Evolutionary conservation across 2,797 vertebrate genomes (phyloP).

Genomic region (Squalus acanthias): DNA sequence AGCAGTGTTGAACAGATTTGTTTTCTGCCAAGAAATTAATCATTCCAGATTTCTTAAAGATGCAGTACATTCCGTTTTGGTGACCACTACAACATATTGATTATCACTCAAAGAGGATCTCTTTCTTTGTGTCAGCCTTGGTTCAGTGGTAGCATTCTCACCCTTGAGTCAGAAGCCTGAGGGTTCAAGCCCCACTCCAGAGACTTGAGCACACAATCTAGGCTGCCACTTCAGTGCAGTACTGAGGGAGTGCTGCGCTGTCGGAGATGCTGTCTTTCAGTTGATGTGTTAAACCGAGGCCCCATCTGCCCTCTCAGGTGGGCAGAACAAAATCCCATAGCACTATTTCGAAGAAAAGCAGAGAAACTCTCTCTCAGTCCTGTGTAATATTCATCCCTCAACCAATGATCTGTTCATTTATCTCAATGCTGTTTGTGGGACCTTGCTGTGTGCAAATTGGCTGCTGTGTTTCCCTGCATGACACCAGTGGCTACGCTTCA

Average conservation of each 20-base stretch:
- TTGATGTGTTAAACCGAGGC: not conserved
- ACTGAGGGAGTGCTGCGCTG: not conserved
- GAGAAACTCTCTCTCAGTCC: not conserved
- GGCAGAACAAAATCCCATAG: not conserved
- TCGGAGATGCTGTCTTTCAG: not conserved
- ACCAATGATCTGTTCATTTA: not conserved
- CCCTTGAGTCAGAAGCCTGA: not conserved
- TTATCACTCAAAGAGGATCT: not conserved
- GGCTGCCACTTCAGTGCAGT: not conserved
- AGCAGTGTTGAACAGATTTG: constrained; percentile 36
- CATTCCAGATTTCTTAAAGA: constrained; percentile 44
- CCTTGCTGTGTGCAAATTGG: not conserved
- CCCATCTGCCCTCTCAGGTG: not conserved
- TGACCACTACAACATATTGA: not conserved
- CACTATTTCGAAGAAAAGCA: not conserved
- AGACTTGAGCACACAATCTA: not conserved
- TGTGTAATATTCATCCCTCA: not conserved
- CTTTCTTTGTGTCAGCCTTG: not conserved
- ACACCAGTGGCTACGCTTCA: not conserved
- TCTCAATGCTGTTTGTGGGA: not conserved
- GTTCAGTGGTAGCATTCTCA: not conserved
- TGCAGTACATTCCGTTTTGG: not conserved
- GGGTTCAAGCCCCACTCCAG: not conserved
- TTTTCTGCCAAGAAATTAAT: constrained; percentile 46
- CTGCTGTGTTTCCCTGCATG: not conserved